A percentile compares a stretch with the other conserved stretches of the same genome.
Evolutionary conservation across 2,888 invertebrate genomes (phyloP).

Genomic region (Erpobdella octoculata): DNA sequence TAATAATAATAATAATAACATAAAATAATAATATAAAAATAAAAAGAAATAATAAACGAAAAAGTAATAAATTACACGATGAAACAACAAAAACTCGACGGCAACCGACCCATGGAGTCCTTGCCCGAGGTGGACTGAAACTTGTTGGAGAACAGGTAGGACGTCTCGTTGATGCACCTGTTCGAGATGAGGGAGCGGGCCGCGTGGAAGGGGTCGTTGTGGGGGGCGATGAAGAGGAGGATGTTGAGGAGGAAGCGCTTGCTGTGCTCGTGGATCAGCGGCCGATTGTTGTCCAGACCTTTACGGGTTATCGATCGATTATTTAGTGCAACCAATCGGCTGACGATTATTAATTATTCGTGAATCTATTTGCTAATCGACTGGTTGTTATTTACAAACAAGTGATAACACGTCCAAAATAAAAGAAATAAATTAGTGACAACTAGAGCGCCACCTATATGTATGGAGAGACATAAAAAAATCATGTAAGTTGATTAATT

Average conservation of each 20-base stretch:
- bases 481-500: no score
- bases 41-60: not conserved
- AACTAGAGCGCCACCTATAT: no score
- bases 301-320: no score
- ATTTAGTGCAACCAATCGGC: no score
- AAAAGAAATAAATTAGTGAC: no score
- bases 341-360: no score
- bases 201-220: conserved; percentile 79
- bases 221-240: conserved; percentile 60
- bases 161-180: conserved; percentile 42
- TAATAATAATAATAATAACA: not conserved
- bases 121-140: not conserved
- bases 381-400: no score
- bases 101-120: not conserved
- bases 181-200: conserved; percentile 63
- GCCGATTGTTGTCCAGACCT: conserved; percentile 78
- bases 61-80: not conserved
- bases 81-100: not conserved
- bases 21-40: not conserved
- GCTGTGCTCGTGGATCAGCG: conserved; percentile 87
- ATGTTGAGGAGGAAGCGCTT: conserved; percentile 83
- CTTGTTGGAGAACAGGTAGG: conserved; percentile 31
- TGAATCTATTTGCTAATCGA: no score
- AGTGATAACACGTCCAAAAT: not conserved
- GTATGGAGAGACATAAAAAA: no score